Conservation (phyloP, 2,113 vertebrate species). For the Gallinago paraguaiae region DNA sequence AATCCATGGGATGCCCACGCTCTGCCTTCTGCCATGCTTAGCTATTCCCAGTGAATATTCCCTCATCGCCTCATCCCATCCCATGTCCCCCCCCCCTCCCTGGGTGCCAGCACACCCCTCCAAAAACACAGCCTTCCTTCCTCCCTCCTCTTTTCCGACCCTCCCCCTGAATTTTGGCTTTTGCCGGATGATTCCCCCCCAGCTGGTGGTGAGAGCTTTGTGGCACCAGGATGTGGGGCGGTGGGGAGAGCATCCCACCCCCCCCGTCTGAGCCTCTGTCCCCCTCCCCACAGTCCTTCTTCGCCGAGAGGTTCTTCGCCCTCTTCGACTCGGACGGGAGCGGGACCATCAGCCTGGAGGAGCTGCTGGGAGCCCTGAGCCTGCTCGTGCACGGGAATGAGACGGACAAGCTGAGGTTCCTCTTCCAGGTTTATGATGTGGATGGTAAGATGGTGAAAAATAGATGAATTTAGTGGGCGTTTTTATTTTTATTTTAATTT, state of each 20-base stretch:
- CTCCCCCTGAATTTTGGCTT: neutral
- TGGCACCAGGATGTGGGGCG: accelerated
- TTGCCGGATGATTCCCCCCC: neutral
- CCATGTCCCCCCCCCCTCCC: neutral
- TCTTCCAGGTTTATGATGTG: conserved; percentile 90
- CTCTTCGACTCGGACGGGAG: conserved; percentile 87
- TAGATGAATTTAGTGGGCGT: accelerated
- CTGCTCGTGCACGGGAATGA: conserved; percentile 80
- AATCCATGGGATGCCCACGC: neutral
- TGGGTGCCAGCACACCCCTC: neutral
- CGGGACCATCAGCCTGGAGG: conserved; percentile 84
- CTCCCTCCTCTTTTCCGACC: neutral
- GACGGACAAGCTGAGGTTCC: conserved; percentile 87
- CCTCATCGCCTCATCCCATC: accelerated
- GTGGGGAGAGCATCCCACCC: neutral
- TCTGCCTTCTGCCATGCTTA: accelerated
- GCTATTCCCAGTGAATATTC: neutral
- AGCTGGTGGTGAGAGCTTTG: accelerated
- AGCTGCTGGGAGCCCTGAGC: conserved; percentile 82
- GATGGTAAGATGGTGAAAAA: conserved; percentile 75
- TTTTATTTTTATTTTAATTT: accelerated
- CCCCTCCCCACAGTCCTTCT: conserved; percentile 80
- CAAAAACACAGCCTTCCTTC: neutral
- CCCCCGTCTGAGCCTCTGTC: accelerated
- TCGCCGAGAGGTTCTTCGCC: conserved; percentile 87